These are phyloP conservation scores for Nematostella vectensis DNA, from an alignment of 92 coral and sea anemone species.

Conservation along the genomic window DNA sequence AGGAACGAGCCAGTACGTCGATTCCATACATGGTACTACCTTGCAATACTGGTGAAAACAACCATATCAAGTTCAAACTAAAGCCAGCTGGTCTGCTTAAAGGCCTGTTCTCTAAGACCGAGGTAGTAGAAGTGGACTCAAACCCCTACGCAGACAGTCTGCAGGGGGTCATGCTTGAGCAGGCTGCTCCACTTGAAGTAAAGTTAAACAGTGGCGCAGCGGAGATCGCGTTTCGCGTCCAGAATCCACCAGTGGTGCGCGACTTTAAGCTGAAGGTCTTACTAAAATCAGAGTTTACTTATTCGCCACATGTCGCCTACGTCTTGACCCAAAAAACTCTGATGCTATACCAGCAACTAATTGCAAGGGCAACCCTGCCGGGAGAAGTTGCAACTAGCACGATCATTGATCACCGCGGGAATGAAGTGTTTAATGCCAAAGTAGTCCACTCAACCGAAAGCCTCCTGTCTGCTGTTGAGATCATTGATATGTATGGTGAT, in stretches of 20 bases:
- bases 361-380: constrained; percentile 18
- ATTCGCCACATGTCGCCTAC: constrained; percentile 15
- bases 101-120: too few relatives aligned
- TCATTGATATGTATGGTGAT: constrained; percentile 21
- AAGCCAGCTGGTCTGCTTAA: too few relatives aligned
- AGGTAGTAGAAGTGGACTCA: constrained; percentile 5
- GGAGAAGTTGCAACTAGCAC: constrained; percentile 38
- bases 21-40: too few relatives aligned
- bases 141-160: constrained; percentile 9
- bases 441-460: constrained; percentile 36
- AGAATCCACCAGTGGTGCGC: constrained; percentile 12
- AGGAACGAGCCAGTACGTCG: constrained; percentile 15
- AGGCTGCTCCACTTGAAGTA: not conserved
- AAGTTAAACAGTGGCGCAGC: constrained; percentile 6
- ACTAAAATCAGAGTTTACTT: constrained; percentile 12
- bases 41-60: constrained; percentile 20
- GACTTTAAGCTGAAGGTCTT: constrained; percentile 12
- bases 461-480: constrained; percentile 48
- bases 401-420: constrained; percentile 34
- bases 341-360: constrained; percentile 15
- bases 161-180: not conserved
- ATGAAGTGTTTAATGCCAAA: constrained; percentile 34
- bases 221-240: constrained; percentile 7
- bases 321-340: constrained; percentile 31
- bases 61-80: constrained; percentile 14